phyloP scores from a whole-genome alignment of 2,888 invertebrate genomes.

The Drosophila tripunctata region DNA sequence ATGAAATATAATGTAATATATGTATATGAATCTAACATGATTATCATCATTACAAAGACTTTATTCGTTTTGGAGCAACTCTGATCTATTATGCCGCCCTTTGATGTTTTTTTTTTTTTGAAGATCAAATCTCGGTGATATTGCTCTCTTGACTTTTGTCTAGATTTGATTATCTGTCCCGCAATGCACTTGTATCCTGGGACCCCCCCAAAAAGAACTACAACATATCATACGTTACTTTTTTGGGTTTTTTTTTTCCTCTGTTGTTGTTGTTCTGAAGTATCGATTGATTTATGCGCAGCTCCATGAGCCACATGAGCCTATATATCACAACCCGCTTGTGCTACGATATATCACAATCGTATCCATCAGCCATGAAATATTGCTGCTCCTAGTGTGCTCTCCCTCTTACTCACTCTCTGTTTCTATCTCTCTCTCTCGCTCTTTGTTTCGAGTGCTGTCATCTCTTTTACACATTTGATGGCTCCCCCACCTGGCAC shows the following conservation, averaged over 20 bases:
- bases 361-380: constrained; percentile 77
- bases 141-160: constrained; percentile 11
- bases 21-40: not conserved
- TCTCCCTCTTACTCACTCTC: not conserved
- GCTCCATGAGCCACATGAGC: constrained; percentile 53
- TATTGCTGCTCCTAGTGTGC: constrained; percentile 53
- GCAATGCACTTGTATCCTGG: constrained; percentile 45
- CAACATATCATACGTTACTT: constrained; percentile 13
- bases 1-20: not conserved
- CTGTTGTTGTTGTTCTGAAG: constrained; percentile 14
- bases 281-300: constrained; percentile 66
- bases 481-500: constrained; percentile 63
- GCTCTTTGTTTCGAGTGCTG: not conserved
- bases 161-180: not conserved
- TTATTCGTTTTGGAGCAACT: constrained; percentile 3
- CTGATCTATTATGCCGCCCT: constrained; percentile 17
- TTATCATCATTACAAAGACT: not conserved
- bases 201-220: constrained; percentile 29
- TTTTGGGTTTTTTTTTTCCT: constrained; percentile 9
- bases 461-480: constrained; percentile 26
- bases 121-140: constrained; percentile 24
- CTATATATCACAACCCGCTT: constrained; percentile 66
- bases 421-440: constrained; percentile 1
- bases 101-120: constrained; percentile 38
- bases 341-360: constrained; percentile 64